Evolutionary conservation across 2,888 invertebrate species (phyloP), one percentile per base, ranked within the genome.

Genomic region (Tortrix viridana): DNA sequence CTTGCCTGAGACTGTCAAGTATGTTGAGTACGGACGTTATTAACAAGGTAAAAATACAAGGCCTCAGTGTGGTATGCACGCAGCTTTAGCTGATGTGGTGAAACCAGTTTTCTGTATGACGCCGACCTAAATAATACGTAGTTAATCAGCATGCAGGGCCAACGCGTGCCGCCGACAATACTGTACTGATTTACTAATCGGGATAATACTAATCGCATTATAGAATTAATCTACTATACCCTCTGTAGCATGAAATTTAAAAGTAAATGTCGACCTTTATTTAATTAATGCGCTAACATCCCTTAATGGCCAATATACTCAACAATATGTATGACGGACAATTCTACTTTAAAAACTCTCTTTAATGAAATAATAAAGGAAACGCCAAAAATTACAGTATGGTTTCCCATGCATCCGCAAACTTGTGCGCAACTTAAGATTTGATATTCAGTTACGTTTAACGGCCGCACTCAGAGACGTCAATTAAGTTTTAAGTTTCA

Each of bases 31-130:
- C 46, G 46, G 22, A 46, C 44, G 32, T 32, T 50, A 50, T 37
- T 38, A 37, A 50, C 26, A 37, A 50, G 50, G 7, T 50, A 38
- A 41, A 14, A 46, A 19, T 16, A 41, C 53, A 26, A 48, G 53
- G 53, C 46, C 60, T 38, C 19, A 53, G 22, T 41, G 32, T 41
- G 18, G 46, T 14, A n/a, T 20, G 55, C 37, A 43, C n/a, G 41
- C 16, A 43, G 63, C 67, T 67, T 67, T 60, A 66, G 71, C 69
- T 71, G 70, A 68, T 70, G 69, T 65, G 73, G 71, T 72, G 69
- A 78, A 82, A 84, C 84, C 80, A 69, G 84, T 83, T 85, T 75
- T 78, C 77, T 75, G 74, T 79, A 79, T 80, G 69, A 60, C 67
- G 74, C 75, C 72, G 79, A 76, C 72, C 80, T 69, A 75, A 78